Conservation (phyloP, 2,888 invertebrate species). For the Andrena praecox region DNA sequence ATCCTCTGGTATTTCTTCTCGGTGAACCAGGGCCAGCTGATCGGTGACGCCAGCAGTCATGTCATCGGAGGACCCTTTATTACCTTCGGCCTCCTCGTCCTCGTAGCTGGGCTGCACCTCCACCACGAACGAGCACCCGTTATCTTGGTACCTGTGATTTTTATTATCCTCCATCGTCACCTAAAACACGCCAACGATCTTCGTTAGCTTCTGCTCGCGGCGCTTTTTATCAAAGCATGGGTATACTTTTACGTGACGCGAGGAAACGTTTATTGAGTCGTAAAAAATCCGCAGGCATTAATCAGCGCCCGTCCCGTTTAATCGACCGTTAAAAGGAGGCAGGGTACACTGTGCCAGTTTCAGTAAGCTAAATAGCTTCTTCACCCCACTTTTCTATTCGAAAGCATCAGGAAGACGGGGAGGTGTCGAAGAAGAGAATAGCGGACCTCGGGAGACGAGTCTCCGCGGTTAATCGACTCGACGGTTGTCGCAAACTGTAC, state of each 20-base stretch:
- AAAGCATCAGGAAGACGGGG: too few relatives aligned
- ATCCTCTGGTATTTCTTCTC: conserved; percentile 81
- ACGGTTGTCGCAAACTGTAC: background rate
- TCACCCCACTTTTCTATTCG: too few relatives aligned
- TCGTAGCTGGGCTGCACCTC: conserved; percentile 81
- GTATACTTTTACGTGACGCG: background rate
- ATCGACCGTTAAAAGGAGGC: background rate
- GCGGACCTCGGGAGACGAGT: background rate
- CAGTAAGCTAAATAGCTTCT: too few relatives aligned
- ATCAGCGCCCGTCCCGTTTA: conserved; percentile 11
- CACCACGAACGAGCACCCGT: conserved; percentile 82
- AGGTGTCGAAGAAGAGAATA: background rate
- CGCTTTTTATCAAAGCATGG: background rate
- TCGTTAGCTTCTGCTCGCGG: conserved; percentile 27
- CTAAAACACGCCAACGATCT: conserved; percentile 67
- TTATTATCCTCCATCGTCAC: conserved; percentile 81
- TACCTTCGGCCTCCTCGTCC: conserved; percentile 70
- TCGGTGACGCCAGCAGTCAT: conserved; percentile 81
- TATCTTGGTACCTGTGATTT: conserved; percentile 78
- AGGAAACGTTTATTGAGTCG: conserved; percentile 24
- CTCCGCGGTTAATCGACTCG: background rate
- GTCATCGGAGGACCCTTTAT: conserved; percentile 77
- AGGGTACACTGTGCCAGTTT: background rate
- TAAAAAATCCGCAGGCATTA: conserved; percentile 17
- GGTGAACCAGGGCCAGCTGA: conserved; percentile 86